phyloP scores from a whole-genome alignment of 2,113 vertebrate genomes.

The Melanerpes aurifrons region DNA sequence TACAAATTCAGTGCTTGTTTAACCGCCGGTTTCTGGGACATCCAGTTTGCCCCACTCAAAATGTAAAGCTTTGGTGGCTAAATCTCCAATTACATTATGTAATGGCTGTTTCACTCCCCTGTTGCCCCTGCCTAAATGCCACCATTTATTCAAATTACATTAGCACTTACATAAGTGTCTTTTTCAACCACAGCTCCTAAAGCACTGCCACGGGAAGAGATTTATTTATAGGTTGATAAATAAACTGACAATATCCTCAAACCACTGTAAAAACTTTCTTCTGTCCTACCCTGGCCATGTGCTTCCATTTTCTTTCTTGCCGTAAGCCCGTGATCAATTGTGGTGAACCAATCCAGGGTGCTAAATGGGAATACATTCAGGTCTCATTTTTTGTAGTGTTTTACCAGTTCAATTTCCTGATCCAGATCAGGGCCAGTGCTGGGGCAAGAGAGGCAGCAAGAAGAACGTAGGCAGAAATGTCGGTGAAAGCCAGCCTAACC shows the following conservation, averaged over 20 bases:
- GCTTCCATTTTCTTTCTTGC: neutral
- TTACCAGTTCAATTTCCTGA: neutral
- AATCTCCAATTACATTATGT: constrained; percentile 46
- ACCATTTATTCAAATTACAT: constrained; percentile 12
- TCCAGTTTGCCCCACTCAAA: constrained; percentile 6
- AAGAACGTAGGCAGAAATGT: neutral
- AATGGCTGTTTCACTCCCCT: neutral
- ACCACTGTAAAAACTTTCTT: neutral
- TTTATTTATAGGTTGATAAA: neutral
- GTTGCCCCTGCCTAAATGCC: constrained; percentile 10
- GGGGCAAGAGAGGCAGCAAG: neutral
- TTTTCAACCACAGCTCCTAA: neutral
- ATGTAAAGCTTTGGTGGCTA: constrained; percentile 37
- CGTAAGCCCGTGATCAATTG: neutral
- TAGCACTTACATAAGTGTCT: neutral
- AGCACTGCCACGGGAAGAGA: neutral
- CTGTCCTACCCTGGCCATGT: neutral
- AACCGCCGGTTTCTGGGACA: constrained; percentile 53
- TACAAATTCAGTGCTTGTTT: constrained; percentile 67
- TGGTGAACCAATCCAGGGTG: neutral
- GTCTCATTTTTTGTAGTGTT: neutral
- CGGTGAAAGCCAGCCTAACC: neutral
- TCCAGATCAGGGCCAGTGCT: rapidly evolving
- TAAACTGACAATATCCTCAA: neutral
- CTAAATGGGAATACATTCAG: neutral